phyloP scores from a whole-genome alignment of 2,113 vertebrate genomes.

The Stigmatopora nigra region DNA sequence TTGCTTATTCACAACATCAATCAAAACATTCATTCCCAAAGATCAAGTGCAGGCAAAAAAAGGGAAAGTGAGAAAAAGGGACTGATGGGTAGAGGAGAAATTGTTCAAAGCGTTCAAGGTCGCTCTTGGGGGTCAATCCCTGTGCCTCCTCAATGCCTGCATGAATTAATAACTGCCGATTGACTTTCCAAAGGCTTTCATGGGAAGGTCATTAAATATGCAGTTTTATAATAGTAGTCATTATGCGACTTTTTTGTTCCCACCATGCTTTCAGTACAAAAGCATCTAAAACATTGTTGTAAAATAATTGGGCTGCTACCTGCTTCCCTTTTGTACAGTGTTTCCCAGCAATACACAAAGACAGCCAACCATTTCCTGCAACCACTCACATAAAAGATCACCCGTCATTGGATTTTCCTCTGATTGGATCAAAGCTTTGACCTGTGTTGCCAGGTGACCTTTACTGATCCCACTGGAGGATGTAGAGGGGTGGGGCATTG shows the following conservation, averaged over 20 bases:
- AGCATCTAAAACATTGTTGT: conserved; percentile 41
- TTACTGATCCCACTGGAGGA: conserved; percentile 37
- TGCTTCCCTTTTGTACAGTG: conserved; percentile 24
- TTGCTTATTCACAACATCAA: conserved; percentile 59
- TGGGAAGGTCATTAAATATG: conserved; percentile 60
- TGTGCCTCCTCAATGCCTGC: conserved; percentile 56
- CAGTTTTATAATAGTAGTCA: conserved; percentile 58
- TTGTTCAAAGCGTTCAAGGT: conserved; percentile 67
- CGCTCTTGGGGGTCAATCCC: conserved; percentile 64
- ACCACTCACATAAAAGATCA: conserved; percentile 29
- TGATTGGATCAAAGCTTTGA: conserved; percentile 67
- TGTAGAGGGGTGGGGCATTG: conserved; percentile 42
- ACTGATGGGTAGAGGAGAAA: conserved; percentile 18
- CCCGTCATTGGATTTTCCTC: conserved; percentile 37
- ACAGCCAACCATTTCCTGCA: conserved; percentile 34
- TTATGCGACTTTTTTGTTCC: conserved; percentile 46
- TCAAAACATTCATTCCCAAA: conserved; percentile 58
- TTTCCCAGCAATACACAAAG: conserved; percentile 44
- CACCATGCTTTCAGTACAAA: conserved; percentile 32
- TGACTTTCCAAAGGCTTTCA: conserved; percentile 64
- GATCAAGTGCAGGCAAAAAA: conserved; percentile 36
- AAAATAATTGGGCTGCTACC: conserved; percentile 41
- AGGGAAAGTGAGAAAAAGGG: conserved; percentile 21
- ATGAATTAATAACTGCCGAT: conserved; percentile 64
- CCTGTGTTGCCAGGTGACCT: conserved; percentile 59